Evolutionary conservation across 2,888 invertebrate species (phyloP).

Genomic region (Drosophila paramelanica): DNA sequence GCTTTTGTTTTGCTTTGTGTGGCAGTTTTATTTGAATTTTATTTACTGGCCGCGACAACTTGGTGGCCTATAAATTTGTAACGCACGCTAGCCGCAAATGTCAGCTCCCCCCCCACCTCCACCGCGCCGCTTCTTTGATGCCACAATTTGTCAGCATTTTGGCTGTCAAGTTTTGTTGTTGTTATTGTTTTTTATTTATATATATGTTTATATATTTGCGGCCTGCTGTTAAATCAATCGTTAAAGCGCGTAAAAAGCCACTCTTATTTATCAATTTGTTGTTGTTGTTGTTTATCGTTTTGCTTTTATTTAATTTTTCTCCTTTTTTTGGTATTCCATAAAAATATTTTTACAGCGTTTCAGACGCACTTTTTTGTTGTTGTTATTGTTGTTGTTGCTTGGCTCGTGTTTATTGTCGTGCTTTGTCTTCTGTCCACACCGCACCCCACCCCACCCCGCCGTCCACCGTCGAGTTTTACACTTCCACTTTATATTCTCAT

Average conservation of each 20-base stretch:
- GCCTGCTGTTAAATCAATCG: conserved; percentile 75
- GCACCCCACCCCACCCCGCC: neutral
- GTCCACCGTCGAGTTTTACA: neutral
- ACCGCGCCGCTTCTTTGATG: neutral
- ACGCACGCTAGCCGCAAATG: conserved; percentile 52
- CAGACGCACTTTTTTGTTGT: conserved; percentile 31
- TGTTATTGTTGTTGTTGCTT: conserved; percentile 38
- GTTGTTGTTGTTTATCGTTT: conserved; percentile 33
- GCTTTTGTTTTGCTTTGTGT: conserved; percentile 44
- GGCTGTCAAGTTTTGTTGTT: conserved; percentile 44
- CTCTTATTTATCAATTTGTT: conserved; percentile 28
- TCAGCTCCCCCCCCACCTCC: neutral
- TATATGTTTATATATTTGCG: conserved; percentile 49
- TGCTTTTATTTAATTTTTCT: conserved; percentile 19
- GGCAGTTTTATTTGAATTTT: conserved; percentile 79
- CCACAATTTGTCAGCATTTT: conserved; percentile 69
- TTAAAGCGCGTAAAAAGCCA: conserved; percentile 66
- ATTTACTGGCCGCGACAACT: conserved; percentile 63
- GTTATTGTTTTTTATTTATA: conserved; percentile 21
- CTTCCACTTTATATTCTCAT: conserved; percentile 10
- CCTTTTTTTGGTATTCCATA: conserved; percentile 39
- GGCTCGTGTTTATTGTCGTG: conserved; percentile 70
- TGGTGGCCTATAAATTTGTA: conserved; percentile 68
- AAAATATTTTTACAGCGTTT: conserved; percentile 53
- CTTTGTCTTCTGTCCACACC: conserved; percentile 33